Percentiles rank a stretch among this genome's conserved stretches.
Evolutionary conservation across 2,888 invertebrate species (phyloP).

Genomic region (Lasiommata megera): DNA sequence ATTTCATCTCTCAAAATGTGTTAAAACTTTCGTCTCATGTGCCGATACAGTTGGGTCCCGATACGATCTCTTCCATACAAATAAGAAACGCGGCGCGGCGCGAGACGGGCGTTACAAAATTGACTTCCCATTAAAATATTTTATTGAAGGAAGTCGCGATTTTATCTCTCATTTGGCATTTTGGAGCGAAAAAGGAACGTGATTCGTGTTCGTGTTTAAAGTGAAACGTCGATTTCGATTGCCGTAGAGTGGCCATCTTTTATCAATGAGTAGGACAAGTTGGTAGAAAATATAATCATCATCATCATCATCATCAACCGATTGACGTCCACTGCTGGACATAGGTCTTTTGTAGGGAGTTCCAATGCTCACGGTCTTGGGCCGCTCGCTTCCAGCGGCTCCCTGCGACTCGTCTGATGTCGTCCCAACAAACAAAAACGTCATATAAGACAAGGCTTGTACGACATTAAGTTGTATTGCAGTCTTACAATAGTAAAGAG

Average conservation of each 20-base stretch:
- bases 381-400: no score
- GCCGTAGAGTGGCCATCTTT: neutral
- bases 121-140: constrained; percentile 27
- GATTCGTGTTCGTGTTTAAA: constrained; percentile 22
- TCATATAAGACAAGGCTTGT: no score
- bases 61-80: constrained; percentile 14
- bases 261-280: no score
- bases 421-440: no score
- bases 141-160: constrained; percentile 22
- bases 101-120: constrained; percentile 26
- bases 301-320: no score
- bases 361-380: no score
- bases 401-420: no score
- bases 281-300: no score
- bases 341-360: no score
- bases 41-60: constrained; percentile 5
- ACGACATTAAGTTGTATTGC: no score
- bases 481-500: no score
- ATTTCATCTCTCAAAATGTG: neutral
- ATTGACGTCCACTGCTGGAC: no score
- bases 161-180: constrained; percentile 29
- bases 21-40: neutral
- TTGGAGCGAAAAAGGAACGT: constrained; percentile 23
- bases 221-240: constrained; percentile 18
- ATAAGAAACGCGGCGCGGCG: neutral